Base-by-base conservation (phyloP, 2,113 vertebrate genomes). In the Bufo bufo region DNA sequence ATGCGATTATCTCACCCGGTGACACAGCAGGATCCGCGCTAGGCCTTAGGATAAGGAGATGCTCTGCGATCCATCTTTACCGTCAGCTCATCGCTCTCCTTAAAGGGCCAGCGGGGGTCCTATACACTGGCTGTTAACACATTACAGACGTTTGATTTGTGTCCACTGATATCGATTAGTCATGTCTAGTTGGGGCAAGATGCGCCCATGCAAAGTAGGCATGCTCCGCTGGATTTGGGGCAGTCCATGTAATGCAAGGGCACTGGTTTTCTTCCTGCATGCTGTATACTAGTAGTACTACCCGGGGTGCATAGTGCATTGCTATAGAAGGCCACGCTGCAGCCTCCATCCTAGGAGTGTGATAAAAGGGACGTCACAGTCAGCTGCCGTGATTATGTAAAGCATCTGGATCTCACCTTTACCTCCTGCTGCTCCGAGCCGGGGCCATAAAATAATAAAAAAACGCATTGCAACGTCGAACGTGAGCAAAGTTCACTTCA, bases 1-100 rank as follows among this genome's bases (percentile, higher is more conserved):
- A 49, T 75, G 20, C 72, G 45, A 75, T 75, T 75, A 75, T 75
- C 72, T 75, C 72, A 75, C 72, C 47, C 16, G 17, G 72, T 75
- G 72, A 75, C 72, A 75, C 45, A 75, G 72, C 72, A 75, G 72
- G 14, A 3, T 45, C 72, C 3, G 72, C 72, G 19, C 71, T 74
- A 74, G 45, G 16, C 71, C 71, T 47, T 20, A 6, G 43, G 14
- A 74, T 74, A 43, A 45, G 71, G 43, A 47, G 19, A 47, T 17
- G 71, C 47, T 75, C 72, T 75, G 72, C 43, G 0, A 10, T 75
- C 3, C 33, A 17, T 45, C 43, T 74, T 3, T 17, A 74, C 43
- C 6, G 43, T 47, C 71, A 71, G 0, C 4, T 71, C 69, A 12
- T 43, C 6, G 2, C 14, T 47, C 47, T 20, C 20, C 66, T 71